These are phyloP conservation scores for Lasioglossum calceatum DNA, from an alignment of 2,888 invertebrate genomes.

Conservation along the genomic window DNA sequence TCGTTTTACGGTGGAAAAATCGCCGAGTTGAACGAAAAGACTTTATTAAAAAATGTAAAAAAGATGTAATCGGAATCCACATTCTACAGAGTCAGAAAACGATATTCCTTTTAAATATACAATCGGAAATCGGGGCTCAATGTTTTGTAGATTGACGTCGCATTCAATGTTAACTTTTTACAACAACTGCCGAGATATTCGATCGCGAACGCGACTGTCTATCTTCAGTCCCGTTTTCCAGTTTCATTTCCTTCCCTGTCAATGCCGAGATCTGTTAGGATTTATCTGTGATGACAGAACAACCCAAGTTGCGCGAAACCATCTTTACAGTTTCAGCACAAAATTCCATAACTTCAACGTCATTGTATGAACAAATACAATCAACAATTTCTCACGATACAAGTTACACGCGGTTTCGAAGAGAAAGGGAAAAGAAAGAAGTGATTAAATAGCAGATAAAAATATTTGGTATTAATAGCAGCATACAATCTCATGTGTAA, in stretches of 20 bases:
- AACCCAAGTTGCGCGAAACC: not conserved
- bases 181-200: not conserved
- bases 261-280: not conserved
- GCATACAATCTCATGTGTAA: not conserved
- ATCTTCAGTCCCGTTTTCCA: not conserved
- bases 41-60: not conserved
- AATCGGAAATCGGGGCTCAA: not conserved
- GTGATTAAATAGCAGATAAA: not conserved
- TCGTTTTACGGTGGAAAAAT: not conserved
- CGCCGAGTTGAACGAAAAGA: not conserved
- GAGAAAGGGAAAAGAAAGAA: not conserved
- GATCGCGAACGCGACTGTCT: not conserved
- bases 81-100: not conserved
- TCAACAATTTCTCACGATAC: not conserved
- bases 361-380: not conserved
- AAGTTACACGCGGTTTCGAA: not conserved
- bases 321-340: not conserved
- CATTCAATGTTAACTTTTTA: not conserved
- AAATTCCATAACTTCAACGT: not conserved
- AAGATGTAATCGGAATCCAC: not conserved
- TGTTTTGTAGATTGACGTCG: not conserved
- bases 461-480: not conserved
- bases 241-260: constrained; percentile 3
- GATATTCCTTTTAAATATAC: not conserved
- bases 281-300: not conserved